Percentiles rank a stretch among this genome's conserved stretches.
Conservation (phyloP, 2,113 vertebrate species). For the Psophia crepitans region DNA sequence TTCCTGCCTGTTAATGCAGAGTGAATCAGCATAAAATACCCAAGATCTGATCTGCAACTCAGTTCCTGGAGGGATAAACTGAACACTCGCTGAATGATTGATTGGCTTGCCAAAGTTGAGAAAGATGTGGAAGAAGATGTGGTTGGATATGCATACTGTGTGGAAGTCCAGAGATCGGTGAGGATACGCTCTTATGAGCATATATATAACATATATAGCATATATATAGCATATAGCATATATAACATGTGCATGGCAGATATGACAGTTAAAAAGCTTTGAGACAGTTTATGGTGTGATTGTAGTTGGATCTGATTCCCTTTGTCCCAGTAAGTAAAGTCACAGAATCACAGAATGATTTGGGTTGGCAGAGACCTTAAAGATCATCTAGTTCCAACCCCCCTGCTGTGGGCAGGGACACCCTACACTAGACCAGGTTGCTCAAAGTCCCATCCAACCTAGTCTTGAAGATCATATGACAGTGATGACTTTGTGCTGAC, state of each 20-base stretch:
- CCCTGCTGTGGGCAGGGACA: no score
- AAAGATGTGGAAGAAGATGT: neutral
- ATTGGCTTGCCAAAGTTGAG: neutral
- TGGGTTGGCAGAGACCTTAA: no score
- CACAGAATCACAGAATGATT: no score
- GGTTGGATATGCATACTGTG: neutral
- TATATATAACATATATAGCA: no score
- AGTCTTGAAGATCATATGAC: neutral
- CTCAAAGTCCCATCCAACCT: no score
- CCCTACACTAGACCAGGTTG: no score
- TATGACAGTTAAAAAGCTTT: neutral
- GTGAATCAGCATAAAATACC: neutral
- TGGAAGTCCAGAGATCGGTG: neutral
- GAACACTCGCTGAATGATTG: neutral
- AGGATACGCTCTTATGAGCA: neutral
- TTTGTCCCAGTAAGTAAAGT: neutral
- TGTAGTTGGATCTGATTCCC: neutral
- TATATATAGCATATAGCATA: no score
- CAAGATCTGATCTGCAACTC: neutral
- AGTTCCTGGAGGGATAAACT: neutral
- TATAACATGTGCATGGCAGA: neutral
- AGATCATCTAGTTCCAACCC: no score
- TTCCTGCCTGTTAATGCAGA: neutral
- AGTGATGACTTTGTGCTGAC: neutral
- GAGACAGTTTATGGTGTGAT: neutral